phyloP scores from a whole-genome alignment of 2,113 vertebrate species.

The Elephantulus edwardii region DNA sequence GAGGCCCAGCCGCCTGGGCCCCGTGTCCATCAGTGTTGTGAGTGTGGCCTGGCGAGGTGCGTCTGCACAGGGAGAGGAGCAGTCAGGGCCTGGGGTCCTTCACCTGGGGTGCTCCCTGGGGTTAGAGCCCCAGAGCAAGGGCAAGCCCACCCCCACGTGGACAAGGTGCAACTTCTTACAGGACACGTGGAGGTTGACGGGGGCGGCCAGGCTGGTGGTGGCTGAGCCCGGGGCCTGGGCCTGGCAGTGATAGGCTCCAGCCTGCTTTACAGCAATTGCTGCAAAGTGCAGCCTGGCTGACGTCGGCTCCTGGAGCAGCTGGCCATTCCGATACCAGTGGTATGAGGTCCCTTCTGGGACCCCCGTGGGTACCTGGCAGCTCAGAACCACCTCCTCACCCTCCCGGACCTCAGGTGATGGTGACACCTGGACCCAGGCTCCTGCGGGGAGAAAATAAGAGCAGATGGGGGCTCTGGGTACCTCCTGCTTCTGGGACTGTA shows the following conservation, averaged over 20 bases:
- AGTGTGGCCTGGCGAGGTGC: slow-evolving; percentile 66
- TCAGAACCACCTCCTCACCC: slow-evolving; percentile 79
- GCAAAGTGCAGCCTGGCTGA: slow-evolving; percentile 31
- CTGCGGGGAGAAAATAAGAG: slow-evolving; percentile 51
- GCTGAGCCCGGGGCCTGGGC: background rate
- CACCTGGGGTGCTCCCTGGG: background rate
- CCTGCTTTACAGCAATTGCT: slow-evolving; percentile 35
- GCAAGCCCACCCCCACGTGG: background rate
- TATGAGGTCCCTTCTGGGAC: slow-evolving; percentile 15
- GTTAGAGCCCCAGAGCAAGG: background rate
- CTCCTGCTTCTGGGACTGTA: background rate
- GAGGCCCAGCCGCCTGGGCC: slow-evolving; percentile 42
- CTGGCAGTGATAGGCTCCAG: slow-evolving; percentile 82
- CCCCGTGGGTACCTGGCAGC: slow-evolving; percentile 63
- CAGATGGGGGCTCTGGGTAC: background rate
- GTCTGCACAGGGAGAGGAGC: slow-evolving; percentile 68
- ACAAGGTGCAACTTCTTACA: slow-evolving; percentile 73
- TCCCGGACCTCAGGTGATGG: slow-evolving; percentile 78
- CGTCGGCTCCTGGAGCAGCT: slow-evolving; percentile 14
- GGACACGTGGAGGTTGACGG: slow-evolving; percentile 58
- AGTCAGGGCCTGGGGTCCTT: background rate
- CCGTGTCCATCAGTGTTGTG: slow-evolving; percentile 74
- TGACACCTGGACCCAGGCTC: slow-evolving; percentile 72
- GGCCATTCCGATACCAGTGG: slow-evolving; percentile 81
- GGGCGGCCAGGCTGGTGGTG: background rate